Conservation (phyloP, 2,797 vertebrate species). For the Lacerta viridis region DNA sequence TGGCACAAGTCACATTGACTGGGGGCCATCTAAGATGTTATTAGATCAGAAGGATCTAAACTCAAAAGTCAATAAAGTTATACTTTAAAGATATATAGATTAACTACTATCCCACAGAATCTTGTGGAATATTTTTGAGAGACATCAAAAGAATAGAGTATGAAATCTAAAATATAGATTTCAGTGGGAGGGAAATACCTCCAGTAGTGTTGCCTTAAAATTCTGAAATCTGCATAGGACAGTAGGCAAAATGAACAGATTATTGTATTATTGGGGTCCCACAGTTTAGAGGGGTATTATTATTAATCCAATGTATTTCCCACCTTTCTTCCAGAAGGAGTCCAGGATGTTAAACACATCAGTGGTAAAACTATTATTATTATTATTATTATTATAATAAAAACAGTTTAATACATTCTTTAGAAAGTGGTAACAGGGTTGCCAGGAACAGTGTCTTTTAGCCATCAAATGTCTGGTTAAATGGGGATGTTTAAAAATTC, state of each 20-base stretch:
- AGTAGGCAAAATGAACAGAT: not conserved
- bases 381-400: no score
- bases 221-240: not conserved
- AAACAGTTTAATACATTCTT: no score
- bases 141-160: slow-evolving; percentile 70
- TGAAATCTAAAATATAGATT: slow-evolving; percentile 13
- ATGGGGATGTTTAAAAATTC: no score
- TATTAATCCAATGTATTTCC: no score
- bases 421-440: no score
- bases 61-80: slow-evolving; percentile 81
- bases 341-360: not conserved
- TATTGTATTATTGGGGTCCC: not conserved
- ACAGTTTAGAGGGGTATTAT: no score
- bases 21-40: slow-evolving; percentile 78
- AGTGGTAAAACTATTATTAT: no score
- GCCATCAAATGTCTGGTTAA: no score
- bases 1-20: slow-evolving; percentile 79
- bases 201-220: not conserved
- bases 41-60: slow-evolving; percentile 77
- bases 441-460: no score
- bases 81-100: slow-evolving; percentile 75
- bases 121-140: slow-evolving; percentile 63
- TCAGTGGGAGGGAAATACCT: slow-evolving; percentile 52
- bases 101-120: slow-evolving; percentile 61
- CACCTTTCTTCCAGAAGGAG: no score